Evolutionary conservation across 2,113 vertebrate genomes (phyloP).

Genomic region (Chloebia gouldiae): DNA sequence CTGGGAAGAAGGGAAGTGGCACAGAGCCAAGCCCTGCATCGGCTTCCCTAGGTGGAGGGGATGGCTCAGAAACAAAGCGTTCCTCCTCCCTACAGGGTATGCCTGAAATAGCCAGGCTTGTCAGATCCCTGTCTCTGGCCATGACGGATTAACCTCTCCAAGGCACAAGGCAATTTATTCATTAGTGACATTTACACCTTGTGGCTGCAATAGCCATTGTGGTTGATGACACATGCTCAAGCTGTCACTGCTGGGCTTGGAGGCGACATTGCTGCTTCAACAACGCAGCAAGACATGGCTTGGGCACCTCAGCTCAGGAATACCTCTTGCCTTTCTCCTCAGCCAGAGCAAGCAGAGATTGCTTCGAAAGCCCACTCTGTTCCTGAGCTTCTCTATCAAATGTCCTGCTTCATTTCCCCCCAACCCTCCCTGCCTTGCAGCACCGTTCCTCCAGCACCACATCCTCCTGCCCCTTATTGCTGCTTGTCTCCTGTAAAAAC

Average conservation of each 20-base stretch:
- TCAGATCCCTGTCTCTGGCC: not conserved
- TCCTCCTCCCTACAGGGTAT: conserved; percentile 8
- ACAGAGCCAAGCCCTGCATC: not conserved
- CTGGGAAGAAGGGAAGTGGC: not conserved
- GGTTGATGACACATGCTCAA: conserved; percentile 2
- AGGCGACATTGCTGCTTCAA: not conserved
- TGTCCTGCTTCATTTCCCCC: accelerated
- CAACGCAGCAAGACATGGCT: not conserved
- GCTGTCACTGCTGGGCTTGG: conserved; percentile 20
- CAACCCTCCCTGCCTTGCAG: not conserved
- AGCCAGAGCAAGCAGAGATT: not conserved
- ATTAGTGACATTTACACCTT: conserved; percentile 65
- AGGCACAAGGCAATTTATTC: conserved; percentile 60
- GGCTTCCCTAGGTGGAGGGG: not conserved
- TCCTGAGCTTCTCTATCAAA: not conserved
- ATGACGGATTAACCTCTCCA: conserved; percentile 30
- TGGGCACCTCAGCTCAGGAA: not conserved
- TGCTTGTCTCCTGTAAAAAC: not conserved
- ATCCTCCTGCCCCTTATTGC: not conserved
- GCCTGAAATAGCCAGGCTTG: conserved; percentile 42
- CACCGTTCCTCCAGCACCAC: accelerated
- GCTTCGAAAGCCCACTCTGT: not conserved
- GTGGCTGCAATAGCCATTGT: conserved; percentile 17
- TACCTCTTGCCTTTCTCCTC: not conserved
- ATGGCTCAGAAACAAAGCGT: not conserved